Conservation (phyloP, 2,797 vertebrate genomes). For the Sebastes kiyomatsui region DNA sequence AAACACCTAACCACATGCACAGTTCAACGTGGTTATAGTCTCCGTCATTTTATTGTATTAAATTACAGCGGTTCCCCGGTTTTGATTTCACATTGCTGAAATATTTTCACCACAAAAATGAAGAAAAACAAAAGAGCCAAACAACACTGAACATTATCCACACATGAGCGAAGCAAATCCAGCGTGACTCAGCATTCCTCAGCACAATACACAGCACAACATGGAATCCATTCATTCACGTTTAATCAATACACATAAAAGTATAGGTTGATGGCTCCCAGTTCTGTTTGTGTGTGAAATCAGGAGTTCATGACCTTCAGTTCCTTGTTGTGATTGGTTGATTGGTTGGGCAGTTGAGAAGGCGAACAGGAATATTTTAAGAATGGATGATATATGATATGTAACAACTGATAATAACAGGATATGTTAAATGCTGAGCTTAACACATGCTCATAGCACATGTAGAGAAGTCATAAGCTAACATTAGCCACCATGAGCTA, state of each 20-base stretch:
- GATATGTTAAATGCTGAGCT: too few species aligned
- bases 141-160: neutral
- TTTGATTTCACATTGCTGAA: neutral
- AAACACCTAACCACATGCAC: neutral
- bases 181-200: neutral
- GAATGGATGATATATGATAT: neutral
- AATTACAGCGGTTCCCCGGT: fast-evolving
- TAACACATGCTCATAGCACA: too few species aligned
- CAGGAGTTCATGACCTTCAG: neutral
- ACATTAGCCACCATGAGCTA: too few species aligned
- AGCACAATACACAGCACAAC: neutral
- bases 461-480: too few species aligned
- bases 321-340: neutral
- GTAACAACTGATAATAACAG: too few species aligned
- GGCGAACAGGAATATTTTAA: neutral
- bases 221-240: too few species aligned
- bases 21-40: neutral
- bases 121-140: neutral
- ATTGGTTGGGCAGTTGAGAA: neutral
- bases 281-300: neutral
- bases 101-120: neutral
- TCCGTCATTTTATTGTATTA: neutral
- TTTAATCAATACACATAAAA: too few species aligned
- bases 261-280: neutral
- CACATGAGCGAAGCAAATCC: neutral